Conservation (phyloP, 2,113 vertebrate genomes). For the Paracanthobrama guichenoti region DNA sequence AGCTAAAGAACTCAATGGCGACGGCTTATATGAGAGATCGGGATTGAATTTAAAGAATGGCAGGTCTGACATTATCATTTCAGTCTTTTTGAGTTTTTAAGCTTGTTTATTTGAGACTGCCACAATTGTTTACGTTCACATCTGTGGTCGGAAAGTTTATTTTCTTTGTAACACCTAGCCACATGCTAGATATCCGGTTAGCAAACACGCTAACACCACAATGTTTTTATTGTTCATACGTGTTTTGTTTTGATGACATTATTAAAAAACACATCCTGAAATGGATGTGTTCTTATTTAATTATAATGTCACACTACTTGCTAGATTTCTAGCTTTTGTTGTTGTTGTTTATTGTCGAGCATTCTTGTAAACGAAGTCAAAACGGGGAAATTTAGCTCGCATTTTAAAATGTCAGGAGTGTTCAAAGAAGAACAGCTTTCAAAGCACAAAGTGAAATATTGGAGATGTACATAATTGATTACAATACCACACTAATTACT, state of each 20-base stretch:
- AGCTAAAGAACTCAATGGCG: constrained; percentile 5
- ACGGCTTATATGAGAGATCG: not conserved
- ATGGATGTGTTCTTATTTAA: not conserved
- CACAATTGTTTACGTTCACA: not conserved
- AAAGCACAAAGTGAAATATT: not conserved
- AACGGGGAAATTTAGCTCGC: not conserved
- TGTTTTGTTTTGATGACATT: no score
- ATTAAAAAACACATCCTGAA: not conserved
- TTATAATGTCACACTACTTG: not conserved
- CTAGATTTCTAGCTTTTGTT: not conserved
- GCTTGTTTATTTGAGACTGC: not conserved
- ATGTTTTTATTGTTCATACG: not conserved
- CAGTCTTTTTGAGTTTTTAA: not conserved
- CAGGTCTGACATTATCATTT: constrained; percentile 38
- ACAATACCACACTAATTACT: not conserved
- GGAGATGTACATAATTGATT: not conserved
- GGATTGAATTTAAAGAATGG: constrained; percentile 45
- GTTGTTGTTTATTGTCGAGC: not conserved
- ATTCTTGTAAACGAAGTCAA: not conserved
- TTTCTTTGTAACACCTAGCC: not conserved
- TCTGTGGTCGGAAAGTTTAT: not conserved
- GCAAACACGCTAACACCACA: constrained; percentile 2
- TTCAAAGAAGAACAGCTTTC: no score
- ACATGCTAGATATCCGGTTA: constrained; percentile 18
- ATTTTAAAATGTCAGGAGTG: not conserved